These are phyloP conservation scores for Deilephila porcellus DNA, from an alignment of 2,888 invertebrate species.

Conservation along the genomic window DNA sequence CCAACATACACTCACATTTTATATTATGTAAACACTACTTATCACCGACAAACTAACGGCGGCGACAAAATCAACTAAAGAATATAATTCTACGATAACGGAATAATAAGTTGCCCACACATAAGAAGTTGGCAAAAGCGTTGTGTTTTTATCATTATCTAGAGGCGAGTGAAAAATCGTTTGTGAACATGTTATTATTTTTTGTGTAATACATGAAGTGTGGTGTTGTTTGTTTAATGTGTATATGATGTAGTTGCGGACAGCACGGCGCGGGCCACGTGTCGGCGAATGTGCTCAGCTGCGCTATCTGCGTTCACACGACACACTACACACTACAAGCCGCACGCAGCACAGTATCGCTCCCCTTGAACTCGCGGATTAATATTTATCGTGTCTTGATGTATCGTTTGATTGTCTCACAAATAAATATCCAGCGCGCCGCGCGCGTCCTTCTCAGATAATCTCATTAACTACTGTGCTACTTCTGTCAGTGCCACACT, in stretches of 20 bases:
- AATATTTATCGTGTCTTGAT: not conserved
- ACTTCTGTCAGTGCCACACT: not conserved
- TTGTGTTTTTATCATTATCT: no score
- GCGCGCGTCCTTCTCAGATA: not conserved
- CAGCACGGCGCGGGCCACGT: not conserved
- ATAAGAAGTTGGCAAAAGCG: no score
- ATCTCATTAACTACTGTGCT: not conserved
- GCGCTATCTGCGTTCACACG: not conserved
- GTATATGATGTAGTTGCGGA: not conserved
- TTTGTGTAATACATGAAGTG: not conserved
- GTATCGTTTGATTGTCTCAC: not conserved
- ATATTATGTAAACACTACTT: no score
- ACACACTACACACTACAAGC: not conserved
- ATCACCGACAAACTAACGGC: no score
- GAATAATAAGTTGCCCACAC: no score
- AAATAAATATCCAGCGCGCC: not conserved
- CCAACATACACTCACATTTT: no score
- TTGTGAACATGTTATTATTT: not conserved
- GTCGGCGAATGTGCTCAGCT: not conserved
- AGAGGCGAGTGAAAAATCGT: no score
- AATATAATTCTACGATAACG: no score
- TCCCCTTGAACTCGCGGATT: not conserved
- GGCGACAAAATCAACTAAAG: no score
- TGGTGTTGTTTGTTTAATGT: not conserved
- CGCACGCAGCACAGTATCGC: not conserved